Conservation (phyloP, 2,888 invertebrate species). For the Desoria tigrina region DNA sequence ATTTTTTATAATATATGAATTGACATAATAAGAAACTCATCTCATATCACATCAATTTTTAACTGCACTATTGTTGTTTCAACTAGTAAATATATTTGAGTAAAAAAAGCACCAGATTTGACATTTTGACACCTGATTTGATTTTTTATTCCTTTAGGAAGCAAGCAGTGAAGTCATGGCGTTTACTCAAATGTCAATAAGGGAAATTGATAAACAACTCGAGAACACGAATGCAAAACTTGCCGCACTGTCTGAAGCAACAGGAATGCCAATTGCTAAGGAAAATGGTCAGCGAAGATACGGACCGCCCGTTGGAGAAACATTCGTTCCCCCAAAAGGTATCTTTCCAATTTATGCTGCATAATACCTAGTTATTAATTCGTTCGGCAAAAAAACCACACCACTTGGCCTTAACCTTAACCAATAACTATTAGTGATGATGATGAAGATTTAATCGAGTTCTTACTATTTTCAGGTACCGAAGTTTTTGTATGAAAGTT, state of each 20-base stretch:
- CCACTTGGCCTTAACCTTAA: not conserved
- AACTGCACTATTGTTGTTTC: no score
- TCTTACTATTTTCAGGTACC: slow-evolving; percentile 36
- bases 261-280: slow-evolving; percentile 62
- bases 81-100: no score
- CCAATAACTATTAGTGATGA: not conserved
- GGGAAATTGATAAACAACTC: not conserved
- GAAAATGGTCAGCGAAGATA: slow-evolving; percentile 77
- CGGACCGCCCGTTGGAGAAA: slow-evolving; percentile 63
- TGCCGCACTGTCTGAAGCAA: slow-evolving; percentile 18
- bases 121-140: no score
- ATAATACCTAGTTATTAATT: no score
- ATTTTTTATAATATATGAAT: no score
- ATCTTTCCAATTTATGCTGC: no score
- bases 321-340: slow-evolving; percentile 61
- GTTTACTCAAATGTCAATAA: not conserved
- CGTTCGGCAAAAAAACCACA: not conserved
- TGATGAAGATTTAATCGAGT: no score
- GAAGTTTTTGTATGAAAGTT: slow-evolving; percentile 80
- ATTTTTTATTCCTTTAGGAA: no score
- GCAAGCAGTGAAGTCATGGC: no score
- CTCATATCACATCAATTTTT: no score
- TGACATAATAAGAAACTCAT: no score
- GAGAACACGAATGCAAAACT: slow-evolving; percentile 8
- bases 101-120: no score